A percentile compares a stretch with the other conserved stretches of the same genome.
Evolutionary conservation across 1,140 invertebrate species (phyloP).

Genomic region (Anadara kagoshimensis): DNA sequence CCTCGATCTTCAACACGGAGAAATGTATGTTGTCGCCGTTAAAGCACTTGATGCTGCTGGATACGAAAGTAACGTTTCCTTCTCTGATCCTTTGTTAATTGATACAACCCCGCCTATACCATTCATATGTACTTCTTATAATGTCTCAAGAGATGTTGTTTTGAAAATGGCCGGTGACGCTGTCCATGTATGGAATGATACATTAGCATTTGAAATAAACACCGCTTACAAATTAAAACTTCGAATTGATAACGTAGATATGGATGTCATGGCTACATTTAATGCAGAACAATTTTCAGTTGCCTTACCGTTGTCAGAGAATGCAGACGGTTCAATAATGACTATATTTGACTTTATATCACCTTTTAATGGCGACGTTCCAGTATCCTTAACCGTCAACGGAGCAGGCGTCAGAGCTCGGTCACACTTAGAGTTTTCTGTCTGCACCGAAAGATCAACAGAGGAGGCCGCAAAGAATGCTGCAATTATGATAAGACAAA

Average conservation of each 20-base stretch:
- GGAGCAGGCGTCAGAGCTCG: neutral
- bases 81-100: conserved; percentile 32
- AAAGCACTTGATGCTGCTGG: conserved; percentile 50
- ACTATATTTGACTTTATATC: no score
- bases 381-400: neutral
- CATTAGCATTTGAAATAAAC: no score
- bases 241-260: no score
- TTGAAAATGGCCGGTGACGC: no score
- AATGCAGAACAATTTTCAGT: no score
- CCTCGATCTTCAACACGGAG: conserved; percentile 17
- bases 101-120: conserved; percentile 42
- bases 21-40: conserved; percentile 29
- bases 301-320: no score
- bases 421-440: neutral
- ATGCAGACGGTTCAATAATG: no score
- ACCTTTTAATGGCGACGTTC: neutral
- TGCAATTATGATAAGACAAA: conserved; percentile 24
- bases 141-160: no score
- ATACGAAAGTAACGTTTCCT: conserved; percentile 15
- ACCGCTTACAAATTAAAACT: no score
- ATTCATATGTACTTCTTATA: conserved; percentile 13
- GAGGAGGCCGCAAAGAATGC: neutral
- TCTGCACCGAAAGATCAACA: neutral
- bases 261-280: no score
- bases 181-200: no score